Evolutionary conservation across 2,888 invertebrate species (phyloP).

Genomic region (Cotesia congregata): DNA sequence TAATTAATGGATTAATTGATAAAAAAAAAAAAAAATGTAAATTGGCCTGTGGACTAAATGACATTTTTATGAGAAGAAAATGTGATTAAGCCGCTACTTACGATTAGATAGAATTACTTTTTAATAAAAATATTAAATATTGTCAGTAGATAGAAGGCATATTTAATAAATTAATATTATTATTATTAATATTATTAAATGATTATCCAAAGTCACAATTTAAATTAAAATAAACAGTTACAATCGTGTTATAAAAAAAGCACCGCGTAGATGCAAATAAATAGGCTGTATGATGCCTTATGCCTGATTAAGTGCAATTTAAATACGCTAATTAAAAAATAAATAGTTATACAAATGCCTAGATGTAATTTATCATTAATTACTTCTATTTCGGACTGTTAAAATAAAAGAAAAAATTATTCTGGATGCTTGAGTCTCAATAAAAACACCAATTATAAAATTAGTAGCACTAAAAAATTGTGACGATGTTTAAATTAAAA

Average conservation of each 20-base stretch:
- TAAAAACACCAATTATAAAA: background rate
- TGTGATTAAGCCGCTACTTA: background rate
- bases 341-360: background rate
- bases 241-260: background rate
- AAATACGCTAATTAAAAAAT: background rate
- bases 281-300: constrained; percentile 20
- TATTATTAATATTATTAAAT: background rate
- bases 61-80: background rate
- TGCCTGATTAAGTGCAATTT: constrained; percentile 24
- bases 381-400: background rate
- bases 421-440: background rate
- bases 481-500: background rate
- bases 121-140: background rate
- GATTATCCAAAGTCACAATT: background rate
- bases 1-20: background rate
- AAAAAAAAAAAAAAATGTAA: background rate
- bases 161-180: background rate
- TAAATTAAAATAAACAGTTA: background rate
- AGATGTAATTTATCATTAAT: background rate
- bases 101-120: background rate
- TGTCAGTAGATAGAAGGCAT: background rate
- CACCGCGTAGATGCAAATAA: constrained; percentile 19
- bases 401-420: background rate
- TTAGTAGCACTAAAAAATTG: background rate
- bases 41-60: background rate